Evolutionary conservation across 2,797 vertebrate species (phyloP).

Genomic region (Pitangus sulphuratus): DNA sequence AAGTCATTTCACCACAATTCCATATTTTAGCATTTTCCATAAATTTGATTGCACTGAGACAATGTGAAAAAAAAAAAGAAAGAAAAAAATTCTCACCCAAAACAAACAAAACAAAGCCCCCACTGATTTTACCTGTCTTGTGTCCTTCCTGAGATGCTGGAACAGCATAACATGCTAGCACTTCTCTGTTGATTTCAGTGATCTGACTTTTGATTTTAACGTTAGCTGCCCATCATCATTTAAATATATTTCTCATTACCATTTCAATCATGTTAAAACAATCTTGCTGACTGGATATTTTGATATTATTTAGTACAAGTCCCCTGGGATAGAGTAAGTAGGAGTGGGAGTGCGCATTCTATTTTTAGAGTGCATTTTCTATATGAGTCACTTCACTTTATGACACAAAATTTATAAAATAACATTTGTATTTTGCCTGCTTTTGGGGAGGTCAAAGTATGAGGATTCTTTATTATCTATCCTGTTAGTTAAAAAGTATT

Average conservation of each 20-base stretch:
- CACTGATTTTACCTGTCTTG: background rate
- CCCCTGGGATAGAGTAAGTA: background rate
- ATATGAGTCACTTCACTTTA: background rate
- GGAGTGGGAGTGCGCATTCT: background rate
- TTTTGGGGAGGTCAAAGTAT: background rate
- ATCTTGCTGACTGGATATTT: background rate
- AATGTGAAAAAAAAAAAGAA: background rate
- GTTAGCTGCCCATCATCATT: background rate
- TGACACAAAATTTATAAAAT: background rate
- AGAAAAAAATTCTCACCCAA: rapidly evolving
- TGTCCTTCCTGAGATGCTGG: background rate
- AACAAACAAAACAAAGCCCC: background rate
- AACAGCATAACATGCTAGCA: rapidly evolving
- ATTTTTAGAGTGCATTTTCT: background rate
- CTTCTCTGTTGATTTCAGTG: background rate
- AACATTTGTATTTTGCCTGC: background rate
- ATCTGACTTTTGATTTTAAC: background rate
- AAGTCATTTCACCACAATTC: background rate
- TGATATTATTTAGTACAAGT: background rate
- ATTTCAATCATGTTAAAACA: background rate
- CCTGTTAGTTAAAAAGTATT: background rate
- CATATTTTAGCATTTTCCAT: background rate
- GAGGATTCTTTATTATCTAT: background rate
- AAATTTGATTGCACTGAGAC: background rate
- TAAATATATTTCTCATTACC: background rate